Evolutionary conservation across 2,113 vertebrate species (phyloP), one percentile per base, ranked within the genome.

Genomic region (Xenotilapia caudafasciata): DNA sequence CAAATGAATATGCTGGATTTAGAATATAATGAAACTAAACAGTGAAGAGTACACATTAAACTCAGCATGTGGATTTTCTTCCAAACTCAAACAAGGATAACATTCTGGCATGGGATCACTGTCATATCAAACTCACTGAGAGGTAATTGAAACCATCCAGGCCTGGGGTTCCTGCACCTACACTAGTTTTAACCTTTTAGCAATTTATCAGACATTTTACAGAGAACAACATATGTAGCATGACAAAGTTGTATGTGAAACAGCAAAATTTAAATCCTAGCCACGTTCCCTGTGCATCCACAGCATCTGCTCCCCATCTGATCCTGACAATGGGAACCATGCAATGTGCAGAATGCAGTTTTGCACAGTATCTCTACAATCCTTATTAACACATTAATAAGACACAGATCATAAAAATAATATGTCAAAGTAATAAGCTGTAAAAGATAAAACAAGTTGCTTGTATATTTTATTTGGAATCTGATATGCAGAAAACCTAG

Each of bases 291-390:
- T 80, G 75, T 95, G 95, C 77, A 93, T 97, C 47, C 96, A 96
- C 55, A 28, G 80, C 94, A 38, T 98, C 97, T 83, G 95, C 97
- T 31, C 95, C 96, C 94, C 97, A 98, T 83, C 94, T 98, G 56
- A 97, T 95, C n/a, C 92, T 96, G 35, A 55, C 96, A 98, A 93
- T 97, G 96, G 84, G 97, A 97, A 49, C 23, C 45, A 38, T 58
- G n/a, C 62, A 38, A 31, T 49, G 40, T 49, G 35, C 19, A 79
- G n/a, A 77, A n/a, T 35, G 38, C 54, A 42, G 58, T 15, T 45
- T 40, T 47, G 33, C 45, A 60, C 62, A 42, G 28, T 79, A 45
- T 82, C 21, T 60, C 83, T 10, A 33, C 45, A 62, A 26, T 11
- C n/a, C 14, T 26, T 9, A 42, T 75, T 33, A 88, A 68, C 13